Conservation (phyloP, 2,113 vertebrate species). For the Empidonax alnorum region DNA sequence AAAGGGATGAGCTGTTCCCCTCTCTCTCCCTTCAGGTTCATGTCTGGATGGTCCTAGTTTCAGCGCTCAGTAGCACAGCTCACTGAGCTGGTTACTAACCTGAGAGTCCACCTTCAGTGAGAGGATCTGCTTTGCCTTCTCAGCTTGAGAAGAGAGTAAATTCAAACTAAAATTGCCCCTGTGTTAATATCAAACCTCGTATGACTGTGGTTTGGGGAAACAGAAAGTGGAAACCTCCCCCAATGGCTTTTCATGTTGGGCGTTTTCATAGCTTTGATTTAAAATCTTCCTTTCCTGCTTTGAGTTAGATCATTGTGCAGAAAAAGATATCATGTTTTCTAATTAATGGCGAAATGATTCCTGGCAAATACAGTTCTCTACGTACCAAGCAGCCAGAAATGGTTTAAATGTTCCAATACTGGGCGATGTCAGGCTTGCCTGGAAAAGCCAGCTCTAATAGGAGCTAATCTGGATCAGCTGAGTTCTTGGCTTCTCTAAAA, state of each 20-base stretch:
- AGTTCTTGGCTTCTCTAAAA: neutral
- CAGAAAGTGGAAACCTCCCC: neutral
- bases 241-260: neutral
- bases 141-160: neutral
- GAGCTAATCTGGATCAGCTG: neutral
- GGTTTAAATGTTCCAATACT: neutral
- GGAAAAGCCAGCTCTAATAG: neutral
- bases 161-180: neutral
- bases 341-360: neutral
- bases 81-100: neutral
- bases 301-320: neutral
- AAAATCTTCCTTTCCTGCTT: neutral
- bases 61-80: neutral
- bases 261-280: neutral
- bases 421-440: neutral
- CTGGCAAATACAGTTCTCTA: neutral
- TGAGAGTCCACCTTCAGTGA: neutral
- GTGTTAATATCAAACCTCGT: neutral
- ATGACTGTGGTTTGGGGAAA: neutral
- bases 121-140: neutral
- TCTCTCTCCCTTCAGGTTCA: neutral
- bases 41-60: neutral
- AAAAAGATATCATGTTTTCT: neutral
- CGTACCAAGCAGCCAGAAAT: neutral
- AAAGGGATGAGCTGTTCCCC: slow-evolving; percentile 2